phyloP scores from a whole-genome alignment of 2,113 vertebrate genomes.

The Mormoops blainvillei region DNA sequence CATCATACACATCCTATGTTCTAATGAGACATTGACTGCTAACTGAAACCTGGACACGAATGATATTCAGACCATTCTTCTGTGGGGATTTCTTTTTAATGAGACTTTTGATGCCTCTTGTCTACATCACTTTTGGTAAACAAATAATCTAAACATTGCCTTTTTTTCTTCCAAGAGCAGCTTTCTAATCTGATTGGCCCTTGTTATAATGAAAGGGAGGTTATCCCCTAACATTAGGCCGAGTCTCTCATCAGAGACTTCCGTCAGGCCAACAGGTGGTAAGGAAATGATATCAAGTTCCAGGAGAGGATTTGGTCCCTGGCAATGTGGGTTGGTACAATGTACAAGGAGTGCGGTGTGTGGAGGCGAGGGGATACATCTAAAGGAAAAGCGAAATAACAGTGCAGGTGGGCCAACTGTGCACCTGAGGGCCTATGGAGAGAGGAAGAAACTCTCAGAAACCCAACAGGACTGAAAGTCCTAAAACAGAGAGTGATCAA shows the following conservation, averaged over 20 bases:
- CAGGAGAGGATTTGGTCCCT: not conserved
- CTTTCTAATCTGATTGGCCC: not conserved
- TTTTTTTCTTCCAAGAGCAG: not conserved
- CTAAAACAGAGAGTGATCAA: no score
- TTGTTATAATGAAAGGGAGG: not conserved
- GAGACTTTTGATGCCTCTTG: not conserved
- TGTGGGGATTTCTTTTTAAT: not conserved
- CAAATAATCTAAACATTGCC: not conserved
- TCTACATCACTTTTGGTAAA: not conserved
- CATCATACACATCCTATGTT: not conserved
- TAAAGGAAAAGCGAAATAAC: not conserved
- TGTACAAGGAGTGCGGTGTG: no score
- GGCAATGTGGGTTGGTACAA: not conserved
- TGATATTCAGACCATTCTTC: not conserved
- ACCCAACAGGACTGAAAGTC: not conserved
- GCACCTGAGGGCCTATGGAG: not conserved
- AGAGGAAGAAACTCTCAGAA: not conserved
- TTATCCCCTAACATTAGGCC: not conserved
- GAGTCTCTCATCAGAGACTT: not conserved
- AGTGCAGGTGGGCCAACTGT: not conserved
- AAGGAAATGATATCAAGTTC: not conserved
- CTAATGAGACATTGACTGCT: not conserved
- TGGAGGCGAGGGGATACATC: not conserved
- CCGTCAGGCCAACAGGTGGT: not conserved
- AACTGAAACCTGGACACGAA: not conserved